Percentiles rank a stretch among this genome's conserved stretches.
Conservation (phyloP, 2,113 vertebrate species). For the Zeus faber region DNA sequence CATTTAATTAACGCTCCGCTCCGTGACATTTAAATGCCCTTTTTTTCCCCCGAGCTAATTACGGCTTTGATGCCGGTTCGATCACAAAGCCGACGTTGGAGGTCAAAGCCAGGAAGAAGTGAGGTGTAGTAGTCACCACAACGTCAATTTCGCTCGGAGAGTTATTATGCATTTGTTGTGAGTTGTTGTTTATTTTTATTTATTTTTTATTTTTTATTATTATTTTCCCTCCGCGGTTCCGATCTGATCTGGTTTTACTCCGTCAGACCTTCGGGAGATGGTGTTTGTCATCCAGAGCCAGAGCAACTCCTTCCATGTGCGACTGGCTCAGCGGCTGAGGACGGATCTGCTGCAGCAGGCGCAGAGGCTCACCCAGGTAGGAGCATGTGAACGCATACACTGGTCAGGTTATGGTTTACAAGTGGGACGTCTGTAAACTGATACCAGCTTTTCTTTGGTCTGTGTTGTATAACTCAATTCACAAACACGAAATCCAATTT, state of each 20-base stretch:
- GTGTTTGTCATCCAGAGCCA: slow-evolving; percentile 97
- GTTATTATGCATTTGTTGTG: slow-evolving; percentile 30
- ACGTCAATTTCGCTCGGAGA: too few species aligned
- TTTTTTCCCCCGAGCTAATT: slow-evolving; percentile 37
- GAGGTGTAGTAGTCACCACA: too few species aligned
- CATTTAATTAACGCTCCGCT: slow-evolving; percentile 44
- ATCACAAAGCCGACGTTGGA: slow-evolving; percentile 34
- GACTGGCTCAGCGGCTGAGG: slow-evolving; percentile 81
- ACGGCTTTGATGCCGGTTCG: slow-evolving; percentile 35
- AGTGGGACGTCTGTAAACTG: too few species aligned
- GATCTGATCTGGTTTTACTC: slow-evolving; percentile 44
- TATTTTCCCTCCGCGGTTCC: slow-evolving; percentile 9
- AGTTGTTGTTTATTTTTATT: slow-evolving; percentile 32
- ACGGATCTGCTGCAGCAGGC: slow-evolving; percentile 82
- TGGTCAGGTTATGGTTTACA: too few species aligned
- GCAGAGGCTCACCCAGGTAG: slow-evolving; percentile 79
- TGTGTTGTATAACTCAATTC: too few species aligned
- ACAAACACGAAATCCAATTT: too few species aligned
- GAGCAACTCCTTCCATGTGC: slow-evolving; percentile 88
- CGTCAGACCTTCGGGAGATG: slow-evolving; percentile 83
- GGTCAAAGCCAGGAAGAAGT: background rate
- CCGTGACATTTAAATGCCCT: slow-evolving; percentile 54
- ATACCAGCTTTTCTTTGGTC: too few species aligned
- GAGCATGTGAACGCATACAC: too few species aligned
- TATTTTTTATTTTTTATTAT: slow-evolving; percentile 29